Percentiles rank a stretch among this genome's conserved stretches.
Conservation (phyloP, 2,797 vertebrate genomes). For the Knipowitschia caucasica region DNA sequence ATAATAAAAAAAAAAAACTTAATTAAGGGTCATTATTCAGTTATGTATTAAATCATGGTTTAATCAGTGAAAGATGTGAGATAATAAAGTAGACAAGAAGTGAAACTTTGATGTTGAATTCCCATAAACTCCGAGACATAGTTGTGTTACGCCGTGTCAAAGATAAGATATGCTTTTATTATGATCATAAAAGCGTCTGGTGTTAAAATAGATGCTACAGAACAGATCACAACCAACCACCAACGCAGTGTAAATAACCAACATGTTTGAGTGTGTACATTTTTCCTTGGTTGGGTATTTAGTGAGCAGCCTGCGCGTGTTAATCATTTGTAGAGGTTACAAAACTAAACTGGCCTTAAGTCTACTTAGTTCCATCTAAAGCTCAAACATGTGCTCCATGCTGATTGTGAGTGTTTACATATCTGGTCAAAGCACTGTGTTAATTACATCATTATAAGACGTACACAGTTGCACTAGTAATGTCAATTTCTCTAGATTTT, state of each 20-base stretch:
- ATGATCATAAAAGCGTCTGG: slow-evolving; percentile 17
- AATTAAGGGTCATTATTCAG: slow-evolving; percentile 20
- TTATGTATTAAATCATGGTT: slow-evolving; percentile 48
- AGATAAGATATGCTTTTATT: slow-evolving; percentile 43
- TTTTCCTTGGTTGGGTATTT: slow-evolving; percentile 6
- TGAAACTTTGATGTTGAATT: background rate
- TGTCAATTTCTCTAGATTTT: too few species aligned
- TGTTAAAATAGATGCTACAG: too few species aligned
- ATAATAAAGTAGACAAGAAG: background rate
- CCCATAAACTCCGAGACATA: background rate
- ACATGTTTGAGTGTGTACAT: slow-evolving; percentile 1
- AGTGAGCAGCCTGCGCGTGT: slow-evolving; percentile 13
- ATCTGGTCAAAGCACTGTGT: slow-evolving; percentile 20
- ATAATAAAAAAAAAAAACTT: too few species aligned
- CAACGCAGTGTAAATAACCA: background rate
- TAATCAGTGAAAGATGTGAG: slow-evolving; percentile 2
- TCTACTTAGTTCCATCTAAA: slow-evolving; percentile 10
- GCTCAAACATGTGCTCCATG: slow-evolving; percentile 28
- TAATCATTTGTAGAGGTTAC: slow-evolving; percentile 50
- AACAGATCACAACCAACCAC: too few species aligned
- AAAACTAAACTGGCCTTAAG: slow-evolving; percentile 1
- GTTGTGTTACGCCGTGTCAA: background rate
- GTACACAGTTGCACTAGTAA: too few species aligned
- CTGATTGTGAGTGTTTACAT: slow-evolving; percentile 46
- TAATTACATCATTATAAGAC: too few species aligned